These are phyloP conservation scores for Drosophila persimilis DNA, from an alignment of 1,140 invertebrate genomes.

Conservation along the genomic window DNA sequence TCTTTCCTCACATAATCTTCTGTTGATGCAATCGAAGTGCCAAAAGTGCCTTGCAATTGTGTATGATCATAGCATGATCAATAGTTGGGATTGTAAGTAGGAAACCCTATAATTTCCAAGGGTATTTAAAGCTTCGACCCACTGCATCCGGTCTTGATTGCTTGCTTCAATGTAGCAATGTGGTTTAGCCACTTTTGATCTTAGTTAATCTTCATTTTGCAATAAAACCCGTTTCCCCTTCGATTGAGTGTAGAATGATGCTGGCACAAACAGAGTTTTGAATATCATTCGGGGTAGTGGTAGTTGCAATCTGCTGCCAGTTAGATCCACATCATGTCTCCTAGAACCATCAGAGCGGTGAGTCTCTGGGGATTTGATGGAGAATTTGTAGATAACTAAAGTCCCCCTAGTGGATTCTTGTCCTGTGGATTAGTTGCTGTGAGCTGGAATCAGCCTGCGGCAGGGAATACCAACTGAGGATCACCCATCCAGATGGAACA, in stretches of 20 bases:
- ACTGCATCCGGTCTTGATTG: not conserved
- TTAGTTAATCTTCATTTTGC: conserved; percentile 24
- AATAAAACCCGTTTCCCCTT: conserved; percentile 18
- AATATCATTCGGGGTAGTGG: conserved; percentile 2
- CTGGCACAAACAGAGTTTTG: not conserved
- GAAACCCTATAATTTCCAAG: not conserved
- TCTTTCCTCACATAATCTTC: no score
- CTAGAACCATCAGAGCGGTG: conserved; percentile 6
- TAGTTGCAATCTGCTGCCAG: conserved; percentile 21
- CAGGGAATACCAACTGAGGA: conserved; percentile 7
- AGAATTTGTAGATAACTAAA: not conserved
- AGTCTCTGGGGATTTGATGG: not conserved
- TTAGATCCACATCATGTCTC: conserved; percentile 23
- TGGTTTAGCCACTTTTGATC: conserved; percentile 12
- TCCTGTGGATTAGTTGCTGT: conserved; percentile 7
- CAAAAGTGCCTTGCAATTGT: no score
- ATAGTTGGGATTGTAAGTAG: not conserved
- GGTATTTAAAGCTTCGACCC: conserved; percentile 7
- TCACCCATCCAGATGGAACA: conserved; percentile 27
- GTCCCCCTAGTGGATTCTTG: conserved; percentile 11
- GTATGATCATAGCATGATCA: no score
- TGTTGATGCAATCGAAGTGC: no score
- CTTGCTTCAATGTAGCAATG: conserved; percentile 4
- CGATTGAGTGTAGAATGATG: not conserved
- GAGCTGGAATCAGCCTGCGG: conserved; percentile 1